Conservation (phyloP, 2,113 vertebrate species). For the Anoura caudifer region DNA sequence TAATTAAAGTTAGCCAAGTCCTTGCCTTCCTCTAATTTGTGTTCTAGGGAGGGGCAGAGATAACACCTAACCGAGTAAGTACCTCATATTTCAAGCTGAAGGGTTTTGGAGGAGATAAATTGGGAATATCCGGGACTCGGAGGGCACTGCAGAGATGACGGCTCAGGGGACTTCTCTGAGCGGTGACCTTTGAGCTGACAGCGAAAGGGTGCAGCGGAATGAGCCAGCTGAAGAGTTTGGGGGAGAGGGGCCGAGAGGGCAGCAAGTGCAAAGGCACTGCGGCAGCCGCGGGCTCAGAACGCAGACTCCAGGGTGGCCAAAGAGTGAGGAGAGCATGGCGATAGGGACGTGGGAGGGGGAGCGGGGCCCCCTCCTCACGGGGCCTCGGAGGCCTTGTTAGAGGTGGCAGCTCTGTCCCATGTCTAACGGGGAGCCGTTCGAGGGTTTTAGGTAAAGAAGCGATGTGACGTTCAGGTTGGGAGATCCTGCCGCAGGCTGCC, state of each 20-base stretch:
- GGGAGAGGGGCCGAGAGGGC: not conserved
- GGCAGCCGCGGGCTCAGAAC: not conserved
- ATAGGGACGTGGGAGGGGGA: too few relatives aligned
- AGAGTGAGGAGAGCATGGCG: not conserved
- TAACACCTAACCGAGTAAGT: not conserved
- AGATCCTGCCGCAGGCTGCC: not conserved
- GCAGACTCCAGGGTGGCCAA: not conserved
- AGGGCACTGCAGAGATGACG: not conserved
- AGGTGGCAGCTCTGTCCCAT: not conserved
- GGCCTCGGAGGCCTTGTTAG: not conserved
- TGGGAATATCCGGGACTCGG: not conserved
- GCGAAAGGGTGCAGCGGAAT: not conserved
- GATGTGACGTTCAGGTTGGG: not conserved
- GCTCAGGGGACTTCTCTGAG: not conserved
- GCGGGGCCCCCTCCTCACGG: not conserved
- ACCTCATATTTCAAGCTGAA: not conserved
- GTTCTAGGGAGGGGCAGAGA: not conserved
- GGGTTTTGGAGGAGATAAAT: not conserved
- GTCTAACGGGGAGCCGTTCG: rapidly evolving
- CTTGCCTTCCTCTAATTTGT: not conserved
- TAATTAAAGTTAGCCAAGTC: not conserved
- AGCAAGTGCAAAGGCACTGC: not conserved
- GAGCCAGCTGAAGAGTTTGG: not conserved
- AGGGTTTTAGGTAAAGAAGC: not conserved
- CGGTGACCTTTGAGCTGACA: not conserved